Percentiles rank a stretch among this genome's conserved stretches.
Evolutionary conservation across 2,888 invertebrate genomes (phyloP).

Genomic region (Itoplectis maculator): DNA sequence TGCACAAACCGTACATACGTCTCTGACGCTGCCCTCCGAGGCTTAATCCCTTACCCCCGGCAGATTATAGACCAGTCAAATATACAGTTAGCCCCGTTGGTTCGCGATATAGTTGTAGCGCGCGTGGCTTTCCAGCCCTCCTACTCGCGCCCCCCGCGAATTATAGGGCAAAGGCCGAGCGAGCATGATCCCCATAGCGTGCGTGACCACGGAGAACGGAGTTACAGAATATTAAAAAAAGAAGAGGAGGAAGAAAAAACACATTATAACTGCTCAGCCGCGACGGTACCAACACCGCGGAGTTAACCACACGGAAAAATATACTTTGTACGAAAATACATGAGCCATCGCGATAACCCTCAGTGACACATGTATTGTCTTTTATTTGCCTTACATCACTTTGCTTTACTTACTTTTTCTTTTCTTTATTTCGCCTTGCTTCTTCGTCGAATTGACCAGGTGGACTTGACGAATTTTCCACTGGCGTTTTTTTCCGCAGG

Average conservation of each 20-base stretch:
- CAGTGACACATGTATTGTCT: too few species aligned
- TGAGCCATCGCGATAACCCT: too few species aligned
- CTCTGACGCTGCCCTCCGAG: conserved; percentile 39
- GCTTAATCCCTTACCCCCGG: conserved; percentile 67
- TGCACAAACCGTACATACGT: conserved; percentile 18
- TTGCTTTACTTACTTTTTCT: too few species aligned
- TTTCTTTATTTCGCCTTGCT: too few species aligned
- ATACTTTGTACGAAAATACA: too few species aligned
- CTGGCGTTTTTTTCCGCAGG: too few species aligned
- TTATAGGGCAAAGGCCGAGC: conserved; percentile 42
- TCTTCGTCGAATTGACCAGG: too few species aligned
- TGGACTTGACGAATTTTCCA: too few species aligned
- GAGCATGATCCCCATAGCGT: conserved; percentile 49
- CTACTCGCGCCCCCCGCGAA: conserved; percentile 17
- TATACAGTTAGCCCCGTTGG: conserved; percentile 44
- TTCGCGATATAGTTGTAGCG: conserved; percentile 43
- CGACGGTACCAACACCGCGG: not conserved
- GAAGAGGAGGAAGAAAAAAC: conserved; percentile 4
- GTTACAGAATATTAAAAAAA: not conserved
- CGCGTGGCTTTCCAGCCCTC: conserved; percentile 10
- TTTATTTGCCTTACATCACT: too few species aligned
- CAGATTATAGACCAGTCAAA: conserved; percentile 67
- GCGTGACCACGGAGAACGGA: conserved; percentile 36
- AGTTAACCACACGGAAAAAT: too few species aligned
- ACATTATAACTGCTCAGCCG: not conserved